A percentile compares a stretch with the other conserved stretches of the same genome.
Evolutionary conservation across 1,140 invertebrate genomes (phyloP).

Genomic region (Drosophila ambigua): DNA sequence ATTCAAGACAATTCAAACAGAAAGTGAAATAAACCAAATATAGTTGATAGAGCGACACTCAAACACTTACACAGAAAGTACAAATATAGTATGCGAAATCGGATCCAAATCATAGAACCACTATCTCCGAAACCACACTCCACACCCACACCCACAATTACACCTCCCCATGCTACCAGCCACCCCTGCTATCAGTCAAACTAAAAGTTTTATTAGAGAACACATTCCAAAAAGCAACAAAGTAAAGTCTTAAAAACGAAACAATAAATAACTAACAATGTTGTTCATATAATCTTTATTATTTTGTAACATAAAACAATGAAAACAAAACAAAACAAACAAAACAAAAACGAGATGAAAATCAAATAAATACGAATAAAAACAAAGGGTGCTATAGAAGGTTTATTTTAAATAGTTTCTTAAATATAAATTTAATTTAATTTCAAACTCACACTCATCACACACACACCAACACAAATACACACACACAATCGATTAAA

Average conservation of each 20-base stretch:
- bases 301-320: conserved; percentile 24
- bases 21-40: conserved; percentile 76
- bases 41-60: conserved; percentile 61
- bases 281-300: conserved; percentile 46
- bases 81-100: conserved; percentile 71
- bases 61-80: conserved; percentile 60
- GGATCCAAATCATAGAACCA: conserved; percentile 23
- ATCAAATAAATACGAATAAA: conserved; percentile 71
- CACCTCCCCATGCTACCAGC: conserved; percentile 9
- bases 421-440: conserved; percentile 68
- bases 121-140: conserved; percentile 18
- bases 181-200: conserved; percentile 38
- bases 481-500: conserved; percentile 53
- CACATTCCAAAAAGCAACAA: conserved; percentile 81
- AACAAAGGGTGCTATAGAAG: conserved; percentile 84
- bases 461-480: conserved; percentile 27
- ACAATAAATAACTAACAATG: conserved; percentile 52
- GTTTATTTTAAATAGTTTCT: conserved; percentile 81
- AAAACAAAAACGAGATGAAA: conserved; percentile 47
- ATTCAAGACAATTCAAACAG: conserved; percentile 3
- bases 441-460: conserved; percentile 52
- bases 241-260: conserved; percentile 73
- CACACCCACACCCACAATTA: conserved; percentile 4
- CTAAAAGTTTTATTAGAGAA: conserved; percentile 73
- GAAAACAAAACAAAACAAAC: conserved; percentile 28